phyloP scores from a whole-genome alignment of 2,797 vertebrate species.

The Onychomys leucogaster region DNA sequence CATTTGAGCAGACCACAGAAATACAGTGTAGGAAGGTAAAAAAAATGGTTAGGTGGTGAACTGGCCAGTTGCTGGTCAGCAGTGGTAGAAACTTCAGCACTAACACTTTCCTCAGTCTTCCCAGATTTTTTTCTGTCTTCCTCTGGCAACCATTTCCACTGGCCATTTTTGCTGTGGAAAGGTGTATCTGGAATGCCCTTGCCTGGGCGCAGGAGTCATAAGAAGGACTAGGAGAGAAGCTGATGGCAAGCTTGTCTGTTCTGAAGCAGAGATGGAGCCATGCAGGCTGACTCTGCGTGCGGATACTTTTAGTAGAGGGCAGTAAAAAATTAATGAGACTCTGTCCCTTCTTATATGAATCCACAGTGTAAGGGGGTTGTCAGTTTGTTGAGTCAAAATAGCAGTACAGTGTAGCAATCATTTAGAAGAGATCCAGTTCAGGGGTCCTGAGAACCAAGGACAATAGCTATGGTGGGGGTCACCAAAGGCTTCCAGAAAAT shows the following conservation, averaged over 20 bases:
- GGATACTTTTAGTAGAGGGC: background rate
- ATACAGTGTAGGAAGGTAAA: background rate
- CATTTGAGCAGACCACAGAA: background rate
- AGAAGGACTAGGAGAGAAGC: background rate
- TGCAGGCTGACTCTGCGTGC: background rate
- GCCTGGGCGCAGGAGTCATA: background rate
- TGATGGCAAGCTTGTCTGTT: background rate
- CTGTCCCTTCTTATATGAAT: constrained; percentile 12
- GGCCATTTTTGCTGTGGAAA: background rate
- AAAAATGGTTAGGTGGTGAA: background rate
- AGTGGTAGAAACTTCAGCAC: background rate
- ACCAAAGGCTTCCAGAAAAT: background rate
- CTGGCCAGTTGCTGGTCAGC: background rate
- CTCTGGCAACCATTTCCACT: background rate
- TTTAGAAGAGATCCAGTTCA: background rate
- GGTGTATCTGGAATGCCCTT: background rate
- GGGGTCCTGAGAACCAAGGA: background rate
- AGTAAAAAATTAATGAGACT: background rate
- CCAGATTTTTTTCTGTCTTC: background rate
- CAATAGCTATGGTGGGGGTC: background rate
- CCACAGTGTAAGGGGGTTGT: background rate
- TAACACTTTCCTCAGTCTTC: background rate
- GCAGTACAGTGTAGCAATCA: background rate
- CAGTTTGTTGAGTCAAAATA: constrained; percentile 22
- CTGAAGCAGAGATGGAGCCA: background rate